A percentile compares a stretch with the other conserved stretches of the same genome.
Evolutionary conservation across 2,797 vertebrate genomes (phyloP).

Genomic region (Rhinella marina): DNA sequence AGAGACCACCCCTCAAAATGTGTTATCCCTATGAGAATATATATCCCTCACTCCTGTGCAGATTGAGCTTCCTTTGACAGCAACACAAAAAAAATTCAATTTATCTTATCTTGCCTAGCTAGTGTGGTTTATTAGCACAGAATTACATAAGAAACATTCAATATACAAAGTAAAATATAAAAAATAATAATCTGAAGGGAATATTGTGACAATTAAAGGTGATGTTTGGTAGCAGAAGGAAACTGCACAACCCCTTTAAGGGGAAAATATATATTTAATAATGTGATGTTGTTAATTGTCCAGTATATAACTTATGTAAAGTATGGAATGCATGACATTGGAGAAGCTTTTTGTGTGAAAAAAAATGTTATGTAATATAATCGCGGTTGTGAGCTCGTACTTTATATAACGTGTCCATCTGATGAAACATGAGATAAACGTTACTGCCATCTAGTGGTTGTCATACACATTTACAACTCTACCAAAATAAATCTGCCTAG

Average conservation of each 20-base stretch:
- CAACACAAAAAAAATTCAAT: too few species aligned
- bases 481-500: not conserved
- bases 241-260: too few species aligned
- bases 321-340: not conserved
- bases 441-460: constrained; percentile 34
- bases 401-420: not conserved
- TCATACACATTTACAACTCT: not conserved
- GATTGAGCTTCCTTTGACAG: too few species aligned
- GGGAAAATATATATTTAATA: not conserved
- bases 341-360: not conserved
- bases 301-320: not conserved
- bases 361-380: not conserved
- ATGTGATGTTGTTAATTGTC: not conserved
- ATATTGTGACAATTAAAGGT: not conserved
- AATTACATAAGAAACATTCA: not conserved
- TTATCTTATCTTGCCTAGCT: too few species aligned
- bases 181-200: not conserved
- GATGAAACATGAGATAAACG: not conserved
- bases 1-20: too few species aligned
- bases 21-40: too few species aligned
- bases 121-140: too few species aligned
- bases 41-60: too few species aligned
- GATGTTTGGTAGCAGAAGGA: too few species aligned
- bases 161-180: not conserved
- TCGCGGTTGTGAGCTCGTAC: not conserved